Base-by-base conservation (phyloP, 2,888 invertebrate species). In the Dugesia japonica region DNA sequence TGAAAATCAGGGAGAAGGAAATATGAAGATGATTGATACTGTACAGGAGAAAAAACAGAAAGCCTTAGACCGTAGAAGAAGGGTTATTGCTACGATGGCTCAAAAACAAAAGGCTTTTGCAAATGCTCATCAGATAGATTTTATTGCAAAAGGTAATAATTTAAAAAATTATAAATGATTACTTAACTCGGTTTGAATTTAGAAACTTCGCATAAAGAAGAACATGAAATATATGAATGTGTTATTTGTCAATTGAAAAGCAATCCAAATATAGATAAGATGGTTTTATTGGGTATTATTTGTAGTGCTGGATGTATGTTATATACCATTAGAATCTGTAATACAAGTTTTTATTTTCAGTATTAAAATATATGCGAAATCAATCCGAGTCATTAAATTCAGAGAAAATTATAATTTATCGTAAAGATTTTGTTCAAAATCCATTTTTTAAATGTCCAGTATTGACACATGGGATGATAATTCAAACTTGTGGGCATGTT, bases 401-500 rank as follows among this genome's bases (percentile, higher is more conserved):
- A n/a, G 56, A 56, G n/a, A 56, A 56, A 56, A 56, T 4, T 4
- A 56, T 56, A 20, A 56, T 56, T 9, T 56, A 56, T 56, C 56
- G 56, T 7, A 56, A 56, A n/a, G 23, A 56, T 56, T 56, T 9
- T n/a, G 17, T 56, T n/a, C 56, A 56, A 7, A 56, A 56, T 20
- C 7, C 17, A 56, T 56, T 23, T 23, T 56, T 56, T n/a, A 42
- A 7, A 13, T 33, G 28, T 28, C 73, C 73, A 23, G 26, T 73
- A 33, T 73, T 73, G n/a, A 73, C 28, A 20, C 73, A 28, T 26
- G 75, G 75, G 7, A 42, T 56, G 27, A 56, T 75, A 4, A 42
- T 75, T 42, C 75, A 75, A 56, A 75, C 75, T 17, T 75, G 75
- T 75, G 75, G 75, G 4, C 75, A 75, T 56, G 42, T 56, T 71